Percentiles rank a stretch among this genome's conserved stretches.
phyloP scores from a whole-genome alignment of 1,140 invertebrate genomes.

The Cydia strobilella region DNA sequence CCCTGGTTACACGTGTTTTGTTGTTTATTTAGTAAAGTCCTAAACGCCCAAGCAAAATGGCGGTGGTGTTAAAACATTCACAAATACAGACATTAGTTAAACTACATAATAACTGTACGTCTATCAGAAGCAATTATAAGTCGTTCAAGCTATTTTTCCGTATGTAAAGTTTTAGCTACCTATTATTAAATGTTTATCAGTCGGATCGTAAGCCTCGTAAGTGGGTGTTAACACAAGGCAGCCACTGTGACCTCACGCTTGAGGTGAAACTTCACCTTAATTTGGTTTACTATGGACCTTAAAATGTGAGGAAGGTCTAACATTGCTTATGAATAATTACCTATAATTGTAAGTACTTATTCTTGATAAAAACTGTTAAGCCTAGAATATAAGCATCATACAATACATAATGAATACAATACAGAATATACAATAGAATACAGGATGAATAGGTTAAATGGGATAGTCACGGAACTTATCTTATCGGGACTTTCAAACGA shows the following conservation, averaged over 20 bases:
- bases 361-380: no score
- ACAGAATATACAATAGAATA: no score
- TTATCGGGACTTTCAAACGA: no score
- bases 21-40: no score
- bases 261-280: slow-evolving; percentile 18
- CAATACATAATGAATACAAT: no score
- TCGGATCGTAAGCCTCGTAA: slow-evolving; percentile 11
- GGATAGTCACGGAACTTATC: no score
- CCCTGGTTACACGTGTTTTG: no score
- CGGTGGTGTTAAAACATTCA: neutral
- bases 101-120: neutral
- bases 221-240: slow-evolving; percentile 31
- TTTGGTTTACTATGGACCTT: slow-evolving; percentile 12
- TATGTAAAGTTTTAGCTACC: slow-evolving; percentile 11
- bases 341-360: no score
- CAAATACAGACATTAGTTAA: slow-evolving; percentile 9
- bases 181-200: slow-evolving; percentile 20
- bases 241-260: slow-evolving; percentile 7
- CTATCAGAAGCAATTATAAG: slow-evolving; percentile 10
- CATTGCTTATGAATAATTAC: no score
- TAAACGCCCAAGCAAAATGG: neutral
- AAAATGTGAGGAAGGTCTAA: neutral
- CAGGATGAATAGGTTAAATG: no score
- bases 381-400: no score
- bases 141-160: slow-evolving; percentile 7